Base-by-base conservation (phyloP, 2,797 vertebrate genomes). In the Hylomyscus alleni region DNA sequence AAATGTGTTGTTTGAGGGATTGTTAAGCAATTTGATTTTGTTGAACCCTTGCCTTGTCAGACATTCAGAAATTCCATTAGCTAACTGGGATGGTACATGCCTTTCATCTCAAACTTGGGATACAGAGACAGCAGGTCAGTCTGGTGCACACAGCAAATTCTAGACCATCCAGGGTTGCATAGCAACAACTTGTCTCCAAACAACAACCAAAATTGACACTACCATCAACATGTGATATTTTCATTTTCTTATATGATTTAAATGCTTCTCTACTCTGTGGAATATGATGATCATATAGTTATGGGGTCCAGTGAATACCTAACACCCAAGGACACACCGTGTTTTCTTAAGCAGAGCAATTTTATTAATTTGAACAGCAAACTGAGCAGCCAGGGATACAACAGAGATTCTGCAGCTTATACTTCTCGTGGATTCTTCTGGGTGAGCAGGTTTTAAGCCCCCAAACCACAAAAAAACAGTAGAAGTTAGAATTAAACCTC, bases 1-100 rank as follows among this genome's bases (percentile, higher is more conserved):
- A 34, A 96, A 44, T 1, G n/a, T 75, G 50, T 90, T 94, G 44
- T 92, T 94, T 1, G 26, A 81, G 37, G 31, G 62, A 77, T 34
- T 69, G 11, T 34, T 54, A 15, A 20, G 40, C 12, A 4, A 60
- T 85, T 26, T 40, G 73, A 78, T 81, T 93, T 73, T 85, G 12
- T 65, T 80, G 65, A 85, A 72, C 0, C 58, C 24, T 52, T 76
- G 20, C 50, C 10, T 40, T 12, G 1, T 72, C 34, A 47, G 29
- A 81, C 50, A 84, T 75, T 72, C 94, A 26, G 84, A 85, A 34
- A 1, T 47, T 24, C 26, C 7, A 17, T 14, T 31, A 76, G 17
- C 2, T 13, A 47, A 20, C 22, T 76, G 9, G 34, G 17, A 6
- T 34, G 34, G 34, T 4, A 5, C 24, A 47, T 0, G 24, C 2